phyloP scores from a whole-genome alignment of 2,888 invertebrate genomes.

The Trichogramma dendrolimi region DNA sequence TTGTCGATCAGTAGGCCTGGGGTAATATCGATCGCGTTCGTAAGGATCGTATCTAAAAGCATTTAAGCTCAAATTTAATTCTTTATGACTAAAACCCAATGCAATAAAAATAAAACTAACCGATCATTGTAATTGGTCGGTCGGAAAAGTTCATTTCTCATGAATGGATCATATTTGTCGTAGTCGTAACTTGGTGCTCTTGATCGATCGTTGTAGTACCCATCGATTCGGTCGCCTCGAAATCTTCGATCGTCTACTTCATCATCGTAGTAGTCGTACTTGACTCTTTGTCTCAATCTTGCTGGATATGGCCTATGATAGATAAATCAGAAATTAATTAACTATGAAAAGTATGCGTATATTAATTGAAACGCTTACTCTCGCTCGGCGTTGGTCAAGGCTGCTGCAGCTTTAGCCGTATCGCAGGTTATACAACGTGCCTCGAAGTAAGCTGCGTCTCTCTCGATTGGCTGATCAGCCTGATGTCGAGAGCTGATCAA shows the following conservation, averaged over 20 bases:
- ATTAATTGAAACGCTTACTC: background rate
- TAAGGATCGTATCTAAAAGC: conserved; percentile 36
- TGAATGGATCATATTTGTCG: conserved; percentile 40
- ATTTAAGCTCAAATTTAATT: background rate
- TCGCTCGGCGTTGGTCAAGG: conserved; percentile 30
- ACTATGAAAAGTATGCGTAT: background rate
- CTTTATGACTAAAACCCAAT: background rate
- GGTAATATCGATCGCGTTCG: conserved; percentile 38
- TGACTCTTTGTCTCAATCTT: conserved; percentile 38
- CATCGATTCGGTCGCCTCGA: conserved; percentile 35
- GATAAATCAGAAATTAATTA: background rate
- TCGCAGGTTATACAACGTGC: conserved; percentile 47
- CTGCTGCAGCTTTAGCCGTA: conserved; percentile 37
- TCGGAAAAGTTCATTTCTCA: conserved; percentile 35
- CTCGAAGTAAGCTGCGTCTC: conserved; percentile 45
- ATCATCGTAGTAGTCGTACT: conserved; percentile 39
- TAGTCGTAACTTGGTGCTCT: conserved; percentile 37
- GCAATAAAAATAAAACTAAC: conserved; percentile 24
- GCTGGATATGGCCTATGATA: conserved; percentile 23
- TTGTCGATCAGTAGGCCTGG: conserved; percentile 15
- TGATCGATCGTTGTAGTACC: conserved; percentile 37
- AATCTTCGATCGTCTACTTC: conserved; percentile 39
- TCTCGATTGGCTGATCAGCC: conserved; percentile 26
- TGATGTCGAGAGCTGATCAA: conserved; percentile 36
- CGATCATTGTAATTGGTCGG: conserved; percentile 36